A percentile compares a stretch with the other conserved stretches of the same genome.
Evolutionary conservation across 2,888 invertebrate genomes (phyloP).

Genomic region (Baronia brevicornis): DNA sequence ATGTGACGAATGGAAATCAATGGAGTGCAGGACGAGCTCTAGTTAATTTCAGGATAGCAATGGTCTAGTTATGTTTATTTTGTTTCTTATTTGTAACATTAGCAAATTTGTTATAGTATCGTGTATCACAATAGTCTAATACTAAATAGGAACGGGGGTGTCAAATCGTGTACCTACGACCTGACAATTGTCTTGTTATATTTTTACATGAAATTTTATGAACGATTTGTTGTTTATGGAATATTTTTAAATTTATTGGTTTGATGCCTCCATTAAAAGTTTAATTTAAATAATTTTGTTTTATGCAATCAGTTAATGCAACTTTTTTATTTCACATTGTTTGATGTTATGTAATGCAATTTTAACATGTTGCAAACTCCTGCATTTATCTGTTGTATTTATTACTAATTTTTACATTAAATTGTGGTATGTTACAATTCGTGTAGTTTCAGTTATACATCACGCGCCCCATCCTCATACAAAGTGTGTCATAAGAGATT

Average conservation of each 20-base stretch:
- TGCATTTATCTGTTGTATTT: constrained; percentile 81
- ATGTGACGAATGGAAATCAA: constrained; percentile 62
- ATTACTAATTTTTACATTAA: constrained; percentile 84
- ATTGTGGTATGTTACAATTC: constrained; percentile 81
- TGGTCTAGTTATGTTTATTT: constrained; percentile 74
- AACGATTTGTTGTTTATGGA: constrained; percentile 69
- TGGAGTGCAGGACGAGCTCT: constrained; percentile 72
- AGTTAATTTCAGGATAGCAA: constrained; percentile 71
- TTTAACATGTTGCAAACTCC: constrained; percentile 77
- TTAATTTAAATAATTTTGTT: constrained; percentile 74
- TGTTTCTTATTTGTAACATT: constrained; percentile 68
- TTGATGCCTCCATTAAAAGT: constrained; percentile 74
- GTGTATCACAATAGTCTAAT: constrained; percentile 73
- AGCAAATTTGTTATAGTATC: constrained; percentile 74
- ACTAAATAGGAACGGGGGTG: constrained; percentile 73
- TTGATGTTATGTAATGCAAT: constrained; percentile 77
- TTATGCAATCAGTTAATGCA: constrained; percentile 76
- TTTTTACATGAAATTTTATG: constrained; percentile 71
- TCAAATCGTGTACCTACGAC: constrained; percentile 70
- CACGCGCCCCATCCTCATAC: constrained; percentile 51
- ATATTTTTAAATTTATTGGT: constrained; percentile 68
- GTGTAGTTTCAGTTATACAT: constrained; percentile 72
- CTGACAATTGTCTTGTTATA: constrained; percentile 60
- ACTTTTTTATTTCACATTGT: constrained; percentile 74
- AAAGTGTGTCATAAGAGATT: constrained; percentile 17